phyloP scores from a whole-genome alignment of 2,888 invertebrate species.

The Dichetophora obliterata region DNA sequence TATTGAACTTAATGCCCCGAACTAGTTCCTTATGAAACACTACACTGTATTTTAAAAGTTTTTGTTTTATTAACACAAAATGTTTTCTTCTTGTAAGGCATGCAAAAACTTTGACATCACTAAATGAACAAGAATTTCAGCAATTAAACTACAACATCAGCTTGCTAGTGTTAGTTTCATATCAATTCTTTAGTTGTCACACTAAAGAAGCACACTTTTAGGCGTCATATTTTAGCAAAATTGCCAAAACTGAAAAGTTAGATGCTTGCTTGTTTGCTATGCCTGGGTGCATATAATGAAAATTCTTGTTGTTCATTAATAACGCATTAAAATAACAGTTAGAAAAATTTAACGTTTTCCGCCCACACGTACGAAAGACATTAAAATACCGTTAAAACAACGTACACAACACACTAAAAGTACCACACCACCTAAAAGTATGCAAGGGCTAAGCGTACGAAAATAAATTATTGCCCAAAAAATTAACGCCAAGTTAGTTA shows the following conservation, averaged over 20 bases:
- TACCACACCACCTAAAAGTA: slow-evolving; percentile 12
- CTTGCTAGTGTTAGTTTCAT: not conserved
- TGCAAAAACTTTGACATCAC: not conserved
- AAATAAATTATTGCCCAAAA: slow-evolving; percentile 26
- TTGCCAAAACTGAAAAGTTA: too few relatives aligned
- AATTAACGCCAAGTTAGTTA: not conserved
- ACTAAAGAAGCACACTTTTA: slow-evolving; percentile 17
- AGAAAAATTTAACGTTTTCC: slow-evolving; percentile 4
- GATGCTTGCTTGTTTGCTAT: not conserved
- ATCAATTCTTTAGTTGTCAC: not conserved
- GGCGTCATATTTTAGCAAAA: slow-evolving; percentile 18
- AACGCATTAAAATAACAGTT: slow-evolving; percentile 71
- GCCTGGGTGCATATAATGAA: slow-evolving; percentile 73
- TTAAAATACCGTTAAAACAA: slow-evolving; percentile 44
- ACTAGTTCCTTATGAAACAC: too few relatives aligned
- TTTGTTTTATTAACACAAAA: too few relatives aligned
- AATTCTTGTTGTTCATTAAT: slow-evolving; percentile 78
- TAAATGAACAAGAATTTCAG: not conserved
- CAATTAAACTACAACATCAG: not conserved
- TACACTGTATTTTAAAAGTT: too few relatives aligned
- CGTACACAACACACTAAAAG: not conserved
- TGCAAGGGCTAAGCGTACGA: slow-evolving; percentile 5
- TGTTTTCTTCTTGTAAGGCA: too few relatives aligned
- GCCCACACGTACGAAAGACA: slow-evolving; percentile 35
- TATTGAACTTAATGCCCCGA: too few relatives aligned